Evolutionary conservation across 2,113 vertebrate species (phyloP).

Genomic region (Lophotis ruficrista): DNA sequence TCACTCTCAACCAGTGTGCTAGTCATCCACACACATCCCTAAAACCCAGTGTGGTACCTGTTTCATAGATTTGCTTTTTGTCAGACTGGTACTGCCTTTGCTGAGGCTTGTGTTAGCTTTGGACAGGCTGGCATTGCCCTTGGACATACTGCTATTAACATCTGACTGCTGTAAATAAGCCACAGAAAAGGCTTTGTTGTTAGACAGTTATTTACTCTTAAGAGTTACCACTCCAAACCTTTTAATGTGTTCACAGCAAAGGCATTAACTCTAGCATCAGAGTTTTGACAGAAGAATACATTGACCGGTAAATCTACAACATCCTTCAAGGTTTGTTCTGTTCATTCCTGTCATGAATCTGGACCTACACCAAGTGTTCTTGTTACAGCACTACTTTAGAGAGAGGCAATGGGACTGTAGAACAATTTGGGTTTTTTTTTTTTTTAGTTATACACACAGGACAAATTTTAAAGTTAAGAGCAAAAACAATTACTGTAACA

Average conservation of each 20-base stretch:
- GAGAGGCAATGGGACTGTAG: neutral
- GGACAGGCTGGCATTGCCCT: slow-evolving; percentile 36
- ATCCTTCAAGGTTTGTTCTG: neutral
- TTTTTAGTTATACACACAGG: neutral
- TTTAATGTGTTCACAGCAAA: neutral
- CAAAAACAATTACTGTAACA: neutral
- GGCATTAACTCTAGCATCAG: neutral
- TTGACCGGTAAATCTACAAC: rapidly evolving
- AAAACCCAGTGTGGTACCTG: slow-evolving; percentile 66
- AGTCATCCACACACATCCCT: slow-evolving; percentile 28
- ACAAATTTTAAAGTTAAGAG: neutral
- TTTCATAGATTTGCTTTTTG: slow-evolving; percentile 78
- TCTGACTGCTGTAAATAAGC: slow-evolving; percentile 75
- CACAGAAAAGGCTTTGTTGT: slow-evolving; percentile 61
- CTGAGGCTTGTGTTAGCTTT: slow-evolving; percentile 76
- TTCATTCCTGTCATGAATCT: neutral
- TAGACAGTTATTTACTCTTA: neutral
- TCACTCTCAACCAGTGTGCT: slow-evolving; percentile 1
- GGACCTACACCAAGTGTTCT: neutral
- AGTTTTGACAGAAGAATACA: neutral
- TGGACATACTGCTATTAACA: slow-evolving; percentile 73
- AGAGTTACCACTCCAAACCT: neutral
- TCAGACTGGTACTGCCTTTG: slow-evolving; percentile 68
- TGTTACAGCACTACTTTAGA: neutral
- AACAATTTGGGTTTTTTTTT: neutral